These are phyloP conservation scores for Yponomeuta plumbellus DNA, from an alignment of 2,888 invertebrate species.

Conservation along the genomic window DNA sequence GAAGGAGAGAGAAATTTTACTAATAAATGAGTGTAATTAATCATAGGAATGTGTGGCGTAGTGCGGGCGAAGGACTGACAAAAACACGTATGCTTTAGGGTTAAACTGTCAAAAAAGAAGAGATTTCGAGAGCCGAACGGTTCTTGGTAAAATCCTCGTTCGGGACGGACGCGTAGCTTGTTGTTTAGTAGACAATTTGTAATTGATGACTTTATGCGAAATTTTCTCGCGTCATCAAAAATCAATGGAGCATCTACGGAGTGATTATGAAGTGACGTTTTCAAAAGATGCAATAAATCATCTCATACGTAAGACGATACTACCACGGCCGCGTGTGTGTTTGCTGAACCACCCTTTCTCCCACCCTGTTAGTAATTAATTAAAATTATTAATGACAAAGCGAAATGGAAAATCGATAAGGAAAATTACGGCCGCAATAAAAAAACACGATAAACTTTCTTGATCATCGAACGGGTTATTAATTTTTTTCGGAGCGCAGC, in stretches of 20 bases:
- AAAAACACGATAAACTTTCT: slow-evolving; percentile 18
- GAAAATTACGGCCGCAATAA: slow-evolving; percentile 28
- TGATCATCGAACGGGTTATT: slow-evolving; percentile 58
- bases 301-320: slow-evolving; percentile 29
- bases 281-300: slow-evolving; percentile 56
- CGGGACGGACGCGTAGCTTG: not conserved
- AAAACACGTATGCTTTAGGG: not conserved
- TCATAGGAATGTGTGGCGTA: slow-evolving; percentile 47
- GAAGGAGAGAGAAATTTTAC: slow-evolving; percentile 51
- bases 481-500: slow-evolving; percentile 33
- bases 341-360: slow-evolving; percentile 25
- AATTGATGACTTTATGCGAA: not conserved
- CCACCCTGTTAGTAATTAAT: slow-evolving; percentile 56
- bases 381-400: slow-evolving; percentile 71
- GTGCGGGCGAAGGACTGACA: slow-evolving; percentile 11
- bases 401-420: slow-evolving; percentile 63
- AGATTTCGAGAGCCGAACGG: not conserved
- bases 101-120: slow-evolving; percentile 17
- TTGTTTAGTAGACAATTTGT: not conserved
- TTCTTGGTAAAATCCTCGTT: not conserved
- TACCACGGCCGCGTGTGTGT: not conserved
- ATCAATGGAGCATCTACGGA: slow-evolving; percentile 53
- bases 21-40: slow-evolving; percentile 74
- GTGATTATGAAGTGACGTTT: slow-evolving; percentile 1
- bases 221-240: slow-evolving; percentile 46